Conservation (phyloP, 2,113 vertebrate species). For the Ellobius talpinus region DNA sequence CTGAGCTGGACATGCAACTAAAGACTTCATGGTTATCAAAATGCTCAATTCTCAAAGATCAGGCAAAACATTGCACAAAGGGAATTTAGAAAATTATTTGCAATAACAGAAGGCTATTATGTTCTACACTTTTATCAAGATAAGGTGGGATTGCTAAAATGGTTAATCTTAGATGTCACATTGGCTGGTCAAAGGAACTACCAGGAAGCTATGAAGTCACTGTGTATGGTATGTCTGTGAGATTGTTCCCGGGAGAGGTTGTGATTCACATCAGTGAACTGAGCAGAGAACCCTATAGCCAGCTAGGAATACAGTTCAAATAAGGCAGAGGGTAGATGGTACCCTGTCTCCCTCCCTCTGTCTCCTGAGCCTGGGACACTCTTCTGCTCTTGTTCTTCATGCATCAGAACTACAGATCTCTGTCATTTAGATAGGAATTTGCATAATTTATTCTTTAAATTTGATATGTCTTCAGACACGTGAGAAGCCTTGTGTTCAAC, state of each 20-base stretch:
- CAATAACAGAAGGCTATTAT: not conserved
- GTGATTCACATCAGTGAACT: not conserved
- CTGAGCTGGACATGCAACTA: too few species aligned
- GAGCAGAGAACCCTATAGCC: not conserved
- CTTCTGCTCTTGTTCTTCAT: too few species aligned
- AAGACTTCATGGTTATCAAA: not conserved
- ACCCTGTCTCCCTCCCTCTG: rapidly evolving
- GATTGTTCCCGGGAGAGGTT: not conserved
- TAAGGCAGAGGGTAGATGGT: too few species aligned
- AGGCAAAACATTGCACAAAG: too few species aligned
- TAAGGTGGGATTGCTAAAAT: not conserved
- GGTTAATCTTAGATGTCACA: not conserved
- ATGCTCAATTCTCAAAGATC: not conserved
- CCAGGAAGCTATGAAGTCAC: not conserved
- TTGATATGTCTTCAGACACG: not conserved
- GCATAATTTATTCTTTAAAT: not conserved
- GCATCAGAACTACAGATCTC: not conserved
- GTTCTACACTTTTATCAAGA: not conserved
- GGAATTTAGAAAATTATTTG: not conserved
- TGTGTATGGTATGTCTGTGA: not conserved
- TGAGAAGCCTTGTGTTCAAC: not conserved
- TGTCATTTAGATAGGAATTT: not conserved
- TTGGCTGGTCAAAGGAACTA: not conserved
- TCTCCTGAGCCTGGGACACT: not conserved
- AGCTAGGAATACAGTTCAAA: not conserved